Conservation (phyloP, 2,888 invertebrate genomes). For the Eilema griseolum region DNA sequence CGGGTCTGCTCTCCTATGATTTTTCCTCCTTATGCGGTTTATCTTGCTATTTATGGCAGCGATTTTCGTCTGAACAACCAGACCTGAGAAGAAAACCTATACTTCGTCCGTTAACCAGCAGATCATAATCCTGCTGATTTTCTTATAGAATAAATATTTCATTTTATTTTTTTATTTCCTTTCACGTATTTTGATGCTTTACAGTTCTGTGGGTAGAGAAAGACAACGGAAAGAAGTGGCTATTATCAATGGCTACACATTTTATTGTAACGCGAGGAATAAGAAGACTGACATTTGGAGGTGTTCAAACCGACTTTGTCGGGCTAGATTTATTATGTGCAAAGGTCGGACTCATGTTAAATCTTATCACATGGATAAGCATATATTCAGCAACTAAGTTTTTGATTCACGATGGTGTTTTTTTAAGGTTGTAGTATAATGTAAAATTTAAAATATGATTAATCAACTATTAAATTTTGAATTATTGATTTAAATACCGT, state of each 20-base stretch:
- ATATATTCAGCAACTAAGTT: background rate
- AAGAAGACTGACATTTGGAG: slow-evolving; percentile 12
- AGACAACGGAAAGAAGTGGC: slow-evolving; percentile 5
- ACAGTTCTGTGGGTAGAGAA: slow-evolving; percentile 36
- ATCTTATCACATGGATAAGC: background rate
- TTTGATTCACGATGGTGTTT: background rate
- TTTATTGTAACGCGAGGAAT: background rate
- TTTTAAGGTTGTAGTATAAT: background rate
- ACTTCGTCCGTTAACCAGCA: no score
- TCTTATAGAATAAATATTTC: no score
- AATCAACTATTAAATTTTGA: no score
- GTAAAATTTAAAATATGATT: no score
- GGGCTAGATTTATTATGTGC: slow-evolving; percentile 27
- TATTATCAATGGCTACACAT: slow-evolving; percentile 35
- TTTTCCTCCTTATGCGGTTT: no score
- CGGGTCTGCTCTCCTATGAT: no score
- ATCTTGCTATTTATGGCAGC: no score
- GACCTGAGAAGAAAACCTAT: no score
- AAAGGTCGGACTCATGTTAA: slow-evolving; percentile 11
- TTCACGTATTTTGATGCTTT: background rate
- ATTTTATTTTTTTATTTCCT: no score
- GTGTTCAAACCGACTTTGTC: slow-evolving; percentile 25
- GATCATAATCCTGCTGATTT: no score
- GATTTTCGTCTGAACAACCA: no score
- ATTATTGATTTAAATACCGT: no score